A percentile compares a stretch with the other conserved stretches of the same genome.
Conservation (phyloP, 2,113 vertebrate genomes). For the Colaptes auratus region DNA sequence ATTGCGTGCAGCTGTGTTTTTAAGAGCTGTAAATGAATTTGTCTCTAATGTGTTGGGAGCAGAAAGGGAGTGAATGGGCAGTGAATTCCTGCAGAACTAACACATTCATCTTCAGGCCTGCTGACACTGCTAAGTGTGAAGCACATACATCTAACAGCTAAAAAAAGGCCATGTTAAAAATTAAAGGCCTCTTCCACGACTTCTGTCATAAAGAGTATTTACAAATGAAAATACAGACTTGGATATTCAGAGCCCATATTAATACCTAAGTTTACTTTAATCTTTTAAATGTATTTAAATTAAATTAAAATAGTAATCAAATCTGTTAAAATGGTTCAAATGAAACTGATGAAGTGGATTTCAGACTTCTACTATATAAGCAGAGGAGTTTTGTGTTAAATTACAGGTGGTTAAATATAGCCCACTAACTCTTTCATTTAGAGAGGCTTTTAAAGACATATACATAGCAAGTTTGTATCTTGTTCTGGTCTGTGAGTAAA, state of each 20-base stretch:
- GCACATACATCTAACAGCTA: neutral
- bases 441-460: neutral
- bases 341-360: neutral
- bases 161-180: neutral
- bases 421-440: neutral
- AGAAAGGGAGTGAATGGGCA: neutral
- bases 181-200: neutral
- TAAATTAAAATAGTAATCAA: neutral
- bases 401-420: neutral
- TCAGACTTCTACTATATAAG: neutral
- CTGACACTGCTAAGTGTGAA: neutral
- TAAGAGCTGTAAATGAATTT: neutral
- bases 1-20: neutral
- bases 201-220: neutral
- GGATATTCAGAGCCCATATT: neutral
- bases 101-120: neutral
- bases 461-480: neutral
- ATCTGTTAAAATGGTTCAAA: neutral
- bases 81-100: neutral
- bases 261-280: neutral
- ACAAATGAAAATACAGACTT: neutral
- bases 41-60: neutral
- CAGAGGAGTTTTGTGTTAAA: neutral
- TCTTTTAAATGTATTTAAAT: neutral
- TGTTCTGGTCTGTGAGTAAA: neutral